phyloP scores from a whole-genome alignment of 1,140 invertebrate genomes.

The Oedothorax gibbosus region DNA sequence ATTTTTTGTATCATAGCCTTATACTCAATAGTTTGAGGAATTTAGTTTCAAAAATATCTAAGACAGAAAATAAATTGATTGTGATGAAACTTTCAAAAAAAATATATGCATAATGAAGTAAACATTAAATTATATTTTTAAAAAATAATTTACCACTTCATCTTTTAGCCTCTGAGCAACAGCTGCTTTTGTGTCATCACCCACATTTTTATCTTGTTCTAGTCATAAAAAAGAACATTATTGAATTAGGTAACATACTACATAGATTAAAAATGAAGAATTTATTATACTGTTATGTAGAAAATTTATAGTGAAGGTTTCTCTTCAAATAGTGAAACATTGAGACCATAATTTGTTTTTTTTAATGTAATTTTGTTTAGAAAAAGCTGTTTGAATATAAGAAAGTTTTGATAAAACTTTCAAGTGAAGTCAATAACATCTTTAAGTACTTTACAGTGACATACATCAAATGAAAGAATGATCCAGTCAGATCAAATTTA shows the following conservation, averaged over 20 bases:
- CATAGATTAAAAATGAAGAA: not conserved
- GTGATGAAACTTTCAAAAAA: not conserved
- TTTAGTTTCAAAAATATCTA: not conserved
- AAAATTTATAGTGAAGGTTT: not conserved
- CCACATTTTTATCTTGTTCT: conserved; percentile 9
- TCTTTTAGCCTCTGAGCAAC: conserved; percentile 80
- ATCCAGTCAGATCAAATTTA: too few species aligned
- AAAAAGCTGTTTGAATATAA: too few species aligned
- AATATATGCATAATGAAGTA: not conserved
- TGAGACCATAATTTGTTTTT: not conserved
- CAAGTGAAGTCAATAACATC: not conserved
- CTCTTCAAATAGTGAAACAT: not conserved
- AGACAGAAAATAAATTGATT: not conserved
- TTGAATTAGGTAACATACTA: not conserved
- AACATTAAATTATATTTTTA: not conserved
- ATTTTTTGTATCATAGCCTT: not conserved
- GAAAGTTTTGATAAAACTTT: not conserved
- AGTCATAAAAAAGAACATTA: not conserved
- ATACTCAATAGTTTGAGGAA: not conserved
- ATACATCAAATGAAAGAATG: not conserved
- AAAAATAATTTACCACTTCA: conserved; percentile 74
- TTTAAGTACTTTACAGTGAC: not conserved
- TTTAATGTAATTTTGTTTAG: not conserved
- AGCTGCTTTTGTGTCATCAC: conserved; percentile 75
- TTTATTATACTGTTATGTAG: not conserved